phyloP scores from a whole-genome alignment of 1,140 invertebrate genomes.

The Drosophila repleta region DNA sequence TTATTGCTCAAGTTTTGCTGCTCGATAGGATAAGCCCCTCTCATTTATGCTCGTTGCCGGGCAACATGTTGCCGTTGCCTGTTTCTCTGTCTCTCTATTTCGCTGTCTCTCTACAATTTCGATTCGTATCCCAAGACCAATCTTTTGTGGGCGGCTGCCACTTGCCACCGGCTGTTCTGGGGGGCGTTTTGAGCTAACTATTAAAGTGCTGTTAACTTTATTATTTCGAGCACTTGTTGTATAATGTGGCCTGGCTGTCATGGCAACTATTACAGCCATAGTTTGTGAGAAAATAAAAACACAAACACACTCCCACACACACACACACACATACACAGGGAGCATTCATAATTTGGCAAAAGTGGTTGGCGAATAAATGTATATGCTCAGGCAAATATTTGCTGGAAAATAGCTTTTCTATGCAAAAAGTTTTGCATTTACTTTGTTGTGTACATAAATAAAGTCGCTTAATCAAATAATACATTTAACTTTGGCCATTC shows the following conservation, averaged over 20 bases:
- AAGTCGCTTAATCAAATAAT: conserved; percentile 22
- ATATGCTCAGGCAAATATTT: conserved; percentile 72
- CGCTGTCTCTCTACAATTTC: conserved; percentile 15
- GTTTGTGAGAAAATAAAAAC: conserved; percentile 55
- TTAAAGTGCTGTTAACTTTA: conserved; percentile 82
- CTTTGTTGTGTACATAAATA: conserved; percentile 38
- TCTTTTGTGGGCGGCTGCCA: conserved; percentile 39
- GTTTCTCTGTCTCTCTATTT: neutral
- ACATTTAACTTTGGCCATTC: conserved; percentile 47
- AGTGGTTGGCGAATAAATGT: conserved; percentile 64
- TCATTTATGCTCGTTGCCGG: conserved; percentile 75
- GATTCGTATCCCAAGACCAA: conserved; percentile 41
- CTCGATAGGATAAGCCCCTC: conserved; percentile 76
- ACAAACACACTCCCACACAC: conserved; percentile 27
- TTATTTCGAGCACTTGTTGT: conserved; percentile 82
- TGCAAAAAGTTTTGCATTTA: conserved; percentile 38
- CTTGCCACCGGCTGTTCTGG: conserved; percentile 40
- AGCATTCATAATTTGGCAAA: conserved; percentile 76
- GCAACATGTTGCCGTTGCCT: conserved; percentile 72
- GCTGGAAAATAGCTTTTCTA: conserved; percentile 65
- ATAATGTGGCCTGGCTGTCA: conserved; percentile 78
- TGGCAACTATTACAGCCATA: conserved; percentile 74
- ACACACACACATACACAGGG: conserved; percentile 9
- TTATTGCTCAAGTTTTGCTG: conserved; percentile 80
- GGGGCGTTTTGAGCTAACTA: conserved; percentile 62